phyloP scores from a whole-genome alignment of 2,113 vertebrate genomes.

The Callipepla californica region DNA sequence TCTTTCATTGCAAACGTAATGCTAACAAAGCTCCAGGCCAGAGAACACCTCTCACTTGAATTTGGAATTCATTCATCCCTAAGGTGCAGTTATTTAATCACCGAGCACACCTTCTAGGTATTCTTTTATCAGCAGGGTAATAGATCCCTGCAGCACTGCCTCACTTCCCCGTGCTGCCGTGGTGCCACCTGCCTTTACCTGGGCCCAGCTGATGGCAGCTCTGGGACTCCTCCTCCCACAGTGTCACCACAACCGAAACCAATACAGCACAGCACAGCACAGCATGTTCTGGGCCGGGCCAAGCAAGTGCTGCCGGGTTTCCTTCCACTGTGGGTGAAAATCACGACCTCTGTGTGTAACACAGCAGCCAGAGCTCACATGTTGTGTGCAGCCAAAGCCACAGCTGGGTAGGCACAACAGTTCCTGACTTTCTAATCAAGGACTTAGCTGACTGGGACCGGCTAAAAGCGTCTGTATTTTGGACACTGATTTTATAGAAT shows the following conservation, averaged over 20 bases:
- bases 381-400: background rate
- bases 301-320: background rate
- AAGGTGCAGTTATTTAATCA: slow-evolving; percentile 33
- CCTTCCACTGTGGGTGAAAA: slow-evolving; percentile 36
- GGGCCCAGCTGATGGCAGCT: slow-evolving; percentile 33
- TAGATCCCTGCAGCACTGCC: background rate
- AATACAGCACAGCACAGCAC: background rate
- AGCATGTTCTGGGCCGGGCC: background rate
- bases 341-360: background rate
- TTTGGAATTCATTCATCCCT: slow-evolving; percentile 59
- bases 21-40: slow-evolving; percentile 11
- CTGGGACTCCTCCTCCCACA: background rate
- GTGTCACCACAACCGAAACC: slow-evolving; percentile 47
- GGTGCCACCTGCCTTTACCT: slow-evolving; percentile 6
- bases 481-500: background rate
- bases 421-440: slow-evolving; percentile 1
- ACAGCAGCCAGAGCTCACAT: background rate
- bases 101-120: slow-evolving; percentile 47
- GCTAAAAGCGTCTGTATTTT: background rate
- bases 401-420: background rate
- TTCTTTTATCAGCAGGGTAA: slow-evolving; percentile 15
- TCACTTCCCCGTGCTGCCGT: background rate
- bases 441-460: background rate
- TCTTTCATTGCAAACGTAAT: background rate
- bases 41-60: background rate